Evolutionary conservation across 2,797 vertebrate species (phyloP).

Genomic region (Sarcoramphus papa): DNA sequence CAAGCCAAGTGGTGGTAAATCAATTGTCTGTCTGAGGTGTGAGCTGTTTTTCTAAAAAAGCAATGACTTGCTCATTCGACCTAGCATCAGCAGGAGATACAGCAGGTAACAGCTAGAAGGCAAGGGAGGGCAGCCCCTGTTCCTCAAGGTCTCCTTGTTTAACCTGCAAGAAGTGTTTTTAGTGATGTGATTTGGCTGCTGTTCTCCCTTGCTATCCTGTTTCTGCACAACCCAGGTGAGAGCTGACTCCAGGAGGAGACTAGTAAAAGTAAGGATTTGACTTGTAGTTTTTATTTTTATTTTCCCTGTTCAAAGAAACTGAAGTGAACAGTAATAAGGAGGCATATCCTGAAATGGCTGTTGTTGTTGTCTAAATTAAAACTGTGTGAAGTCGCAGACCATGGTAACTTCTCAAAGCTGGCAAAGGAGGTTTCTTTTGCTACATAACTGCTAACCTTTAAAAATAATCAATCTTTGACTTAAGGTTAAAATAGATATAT

Average conservation of each 20-base stretch:
- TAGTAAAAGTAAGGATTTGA: neutral
- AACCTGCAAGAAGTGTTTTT: neutral
- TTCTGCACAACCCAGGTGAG: neutral
- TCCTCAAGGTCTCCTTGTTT: neutral
- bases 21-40: neutral
- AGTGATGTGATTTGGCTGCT: neutral
- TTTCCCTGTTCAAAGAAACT: neutral
- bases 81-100: neutral
- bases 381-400: neutral
- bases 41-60: neutral
- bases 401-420: neutral
- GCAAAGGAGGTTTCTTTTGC: neutral
- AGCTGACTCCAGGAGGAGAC: neutral
- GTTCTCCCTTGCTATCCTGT: neutral
- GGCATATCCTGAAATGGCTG: neutral
- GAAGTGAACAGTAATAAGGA: neutral
- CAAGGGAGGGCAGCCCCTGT: neutral
- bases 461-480: constrained; percentile 41
- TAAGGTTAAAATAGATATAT: constrained; percentile 6
- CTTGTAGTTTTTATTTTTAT: neutral
- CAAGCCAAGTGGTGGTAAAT: neutral
- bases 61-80: neutral
- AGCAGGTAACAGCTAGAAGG: neutral
- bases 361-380: neutral
- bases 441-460: constrained; percentile 52